A percentile compares a stretch with the other conserved stretches of the same genome.
Evolutionary conservation across 2,113 vertebrate genomes (phyloP).

Genomic region (Colaptes auratus): DNA sequence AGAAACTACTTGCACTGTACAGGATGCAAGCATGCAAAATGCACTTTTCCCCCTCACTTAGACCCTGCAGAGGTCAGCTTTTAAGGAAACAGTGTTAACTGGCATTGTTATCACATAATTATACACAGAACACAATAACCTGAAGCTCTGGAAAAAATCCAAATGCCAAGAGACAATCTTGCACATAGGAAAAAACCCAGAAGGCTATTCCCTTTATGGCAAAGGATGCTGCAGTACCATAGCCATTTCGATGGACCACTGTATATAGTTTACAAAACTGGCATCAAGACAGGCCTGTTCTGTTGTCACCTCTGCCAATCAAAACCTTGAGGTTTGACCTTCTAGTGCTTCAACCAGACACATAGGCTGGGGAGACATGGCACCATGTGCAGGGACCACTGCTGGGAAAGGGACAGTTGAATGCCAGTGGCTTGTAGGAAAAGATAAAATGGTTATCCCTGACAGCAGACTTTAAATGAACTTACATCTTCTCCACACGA

Average conservation of each 20-base stretch:
- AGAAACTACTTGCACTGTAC: background rate
- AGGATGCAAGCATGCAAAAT: conserved; percentile 24
- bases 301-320: background rate
- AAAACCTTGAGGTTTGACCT: background rate
- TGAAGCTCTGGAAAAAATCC: conserved; percentile 14
- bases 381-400: background rate
- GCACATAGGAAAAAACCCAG: background rate
- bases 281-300: background rate
- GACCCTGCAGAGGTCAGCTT: background rate
- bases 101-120: background rate
- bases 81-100: conserved; percentile 10
- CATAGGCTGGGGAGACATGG: background rate
- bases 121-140: conserved; percentile 1
- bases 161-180: background rate
- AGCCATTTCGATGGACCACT: background rate
- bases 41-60: conserved; percentile 4
- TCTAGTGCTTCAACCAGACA: background rate
- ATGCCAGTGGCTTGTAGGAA: background rate
- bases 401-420: background rate
- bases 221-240: background rate
- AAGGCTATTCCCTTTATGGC: background rate
- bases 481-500: background rate
- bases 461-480: background rate
- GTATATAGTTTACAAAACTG: background rate
- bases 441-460: background rate